Percentiles rank a stretch among this genome's conserved stretches.
phyloP scores from a whole-genome alignment of 2,888 invertebrate genomes.

The Brassicogethes aeneus region DNA sequence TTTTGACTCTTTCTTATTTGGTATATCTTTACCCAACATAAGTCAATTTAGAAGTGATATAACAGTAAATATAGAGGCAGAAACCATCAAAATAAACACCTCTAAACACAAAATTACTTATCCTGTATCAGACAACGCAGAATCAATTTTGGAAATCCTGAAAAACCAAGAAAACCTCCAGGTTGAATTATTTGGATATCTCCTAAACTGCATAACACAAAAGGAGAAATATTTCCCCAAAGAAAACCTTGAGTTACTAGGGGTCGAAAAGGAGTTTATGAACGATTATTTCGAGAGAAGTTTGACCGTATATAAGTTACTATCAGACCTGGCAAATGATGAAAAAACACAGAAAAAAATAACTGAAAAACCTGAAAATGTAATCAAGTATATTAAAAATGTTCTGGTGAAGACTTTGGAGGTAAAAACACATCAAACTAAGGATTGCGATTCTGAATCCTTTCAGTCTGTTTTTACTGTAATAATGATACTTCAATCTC shows the following conservation, averaged over 20 bases:
- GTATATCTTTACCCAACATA: conserved; percentile 20
- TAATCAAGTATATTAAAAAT: conserved; percentile 44
- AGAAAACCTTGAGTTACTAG: conserved; percentile 34
- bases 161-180: conserved; percentile 25
- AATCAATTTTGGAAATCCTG: conserved; percentile 33
- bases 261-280: conserved; percentile 37
- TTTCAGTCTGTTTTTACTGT: conserved; percentile 31
- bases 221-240: conserved; percentile 28
- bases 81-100: conserved; percentile 18
- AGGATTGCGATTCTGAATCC: conserved; percentile 24
- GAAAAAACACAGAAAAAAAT: conserved; percentile 40
- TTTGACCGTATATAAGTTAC: conserved; percentile 42
- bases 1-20: conserved; percentile 35
- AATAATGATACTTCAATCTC: conserved; percentile 33
- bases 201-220: conserved; percentile 33
- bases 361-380: conserved; percentile 40
- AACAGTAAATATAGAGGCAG: conserved; percentile 21
- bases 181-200: conserved; percentile 37
- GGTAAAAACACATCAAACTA: conserved; percentile 20
- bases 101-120: conserved; percentile 16
- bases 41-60: conserved; percentile 26
- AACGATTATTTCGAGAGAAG: conserved; percentile 35
- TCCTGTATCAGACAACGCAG: conserved; percentile 28
- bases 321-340: conserved; percentile 45
- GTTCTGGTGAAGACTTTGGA: conserved; percentile 33